These are phyloP conservation scores for Arenaria interpres DNA, from an alignment of 2,113 vertebrate genomes.

Conservation along the genomic window DNA sequence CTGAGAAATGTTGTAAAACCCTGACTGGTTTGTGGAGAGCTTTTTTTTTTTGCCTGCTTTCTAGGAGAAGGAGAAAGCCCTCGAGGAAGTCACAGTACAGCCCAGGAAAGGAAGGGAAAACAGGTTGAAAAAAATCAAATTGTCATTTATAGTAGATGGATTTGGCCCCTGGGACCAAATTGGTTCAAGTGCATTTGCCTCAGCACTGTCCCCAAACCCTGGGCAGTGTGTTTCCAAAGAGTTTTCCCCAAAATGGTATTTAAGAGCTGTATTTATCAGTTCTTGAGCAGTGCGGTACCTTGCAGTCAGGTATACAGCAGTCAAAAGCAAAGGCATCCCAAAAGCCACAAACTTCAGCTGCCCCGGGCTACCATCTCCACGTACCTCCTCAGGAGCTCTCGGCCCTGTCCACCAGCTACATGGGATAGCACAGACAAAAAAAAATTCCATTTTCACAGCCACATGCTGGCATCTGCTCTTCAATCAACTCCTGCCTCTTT, in stretches of 20 bases:
- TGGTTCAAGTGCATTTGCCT: fast-evolving
- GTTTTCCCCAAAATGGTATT: fast-evolving
- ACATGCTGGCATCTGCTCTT: neutral
- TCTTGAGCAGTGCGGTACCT: neutral
- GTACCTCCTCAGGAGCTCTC: neutral
- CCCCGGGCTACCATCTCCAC: neutral
- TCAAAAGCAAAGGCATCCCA: neutral
- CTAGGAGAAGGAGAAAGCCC: neutral
- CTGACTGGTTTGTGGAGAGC: neutral
- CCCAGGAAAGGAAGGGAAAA: neutral
- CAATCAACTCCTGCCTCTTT: neutral
- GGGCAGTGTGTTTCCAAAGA: neutral
- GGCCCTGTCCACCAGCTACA: neutral
- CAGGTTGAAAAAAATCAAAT: neutral
- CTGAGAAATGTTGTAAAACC: neutral
- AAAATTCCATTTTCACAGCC: neutral
- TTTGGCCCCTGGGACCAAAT: neutral
- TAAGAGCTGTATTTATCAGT: neutral
- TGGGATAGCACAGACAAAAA: neutral
- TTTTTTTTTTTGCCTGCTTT: neutral
- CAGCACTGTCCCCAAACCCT: neutral
- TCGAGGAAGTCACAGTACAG: fast-evolving
- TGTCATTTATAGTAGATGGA: neutral
- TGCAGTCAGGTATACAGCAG: neutral
- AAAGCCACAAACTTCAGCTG: neutral